Conservation (phyloP, 64 coral and sea anemone species). For the Montipora sp. region DNA sequence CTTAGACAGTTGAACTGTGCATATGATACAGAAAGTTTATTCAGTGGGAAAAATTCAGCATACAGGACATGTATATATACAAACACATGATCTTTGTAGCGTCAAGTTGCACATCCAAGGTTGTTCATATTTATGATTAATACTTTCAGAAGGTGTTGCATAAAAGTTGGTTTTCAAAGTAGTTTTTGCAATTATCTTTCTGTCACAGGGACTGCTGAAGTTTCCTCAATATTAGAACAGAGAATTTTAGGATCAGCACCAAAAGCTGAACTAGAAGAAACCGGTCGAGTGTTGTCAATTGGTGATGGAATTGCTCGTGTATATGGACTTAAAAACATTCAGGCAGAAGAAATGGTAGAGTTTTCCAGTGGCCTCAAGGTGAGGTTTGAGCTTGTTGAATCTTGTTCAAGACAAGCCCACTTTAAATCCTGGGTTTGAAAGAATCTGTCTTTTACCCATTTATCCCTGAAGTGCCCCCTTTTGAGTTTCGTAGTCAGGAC, state of each 20-base stretch:
- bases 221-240: slow-evolving; percentile 96
- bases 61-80: too few species aligned
- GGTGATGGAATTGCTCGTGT: slow-evolving; percentile 99
- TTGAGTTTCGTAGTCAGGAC: too few species aligned
- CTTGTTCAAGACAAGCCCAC: neutral
- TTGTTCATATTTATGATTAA: too few species aligned
- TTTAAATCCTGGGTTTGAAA: too few species aligned
- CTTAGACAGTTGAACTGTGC: too few species aligned
- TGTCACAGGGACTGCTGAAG: slow-evolving; percentile 90
- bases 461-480: too few species aligned
- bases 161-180: neutral
- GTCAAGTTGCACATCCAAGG: too few species aligned
- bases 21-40: too few species aligned
- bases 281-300: slow-evolving; percentile 97
- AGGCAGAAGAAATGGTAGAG: slow-evolving; percentile 99
- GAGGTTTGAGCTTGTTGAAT: neutral
- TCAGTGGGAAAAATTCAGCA: too few species aligned
- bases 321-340: slow-evolving; percentile 99
- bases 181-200: neutral
- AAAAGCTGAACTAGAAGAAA: slow-evolving; percentile 98
- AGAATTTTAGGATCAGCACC: slow-evolving; percentile 94
- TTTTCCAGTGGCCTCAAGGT: slow-evolving; percentile 98
- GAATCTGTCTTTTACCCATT: too few species aligned
- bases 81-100: too few species aligned
- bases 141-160: too few species aligned